Evolutionary conservation across 2,797 vertebrate species (phyloP), one percentile per base, ranked within the genome.

Genomic region (Periparus ater): DNA sequence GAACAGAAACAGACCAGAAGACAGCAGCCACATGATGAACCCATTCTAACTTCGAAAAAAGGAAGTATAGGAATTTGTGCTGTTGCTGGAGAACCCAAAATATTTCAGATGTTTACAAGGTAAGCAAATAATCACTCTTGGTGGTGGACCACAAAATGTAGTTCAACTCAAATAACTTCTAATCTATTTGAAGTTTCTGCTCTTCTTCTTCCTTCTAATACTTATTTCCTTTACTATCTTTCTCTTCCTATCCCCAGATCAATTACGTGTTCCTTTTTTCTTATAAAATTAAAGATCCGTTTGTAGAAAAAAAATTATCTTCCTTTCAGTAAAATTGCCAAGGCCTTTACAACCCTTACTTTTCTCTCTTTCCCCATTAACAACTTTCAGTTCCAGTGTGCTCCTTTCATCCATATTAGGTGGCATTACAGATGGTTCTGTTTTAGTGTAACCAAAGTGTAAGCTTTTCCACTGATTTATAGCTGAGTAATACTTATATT

Each of bases 401-500:
- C 29, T 94, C 13, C 54, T 86, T 91, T 87, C 48, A 79, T 63
- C 67, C 71, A 54, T 78, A 76, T 63, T 80, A 89, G 71, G 55
- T 88, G 83, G 83, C 60, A 67, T 54, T 58, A 55, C 71, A 86
- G 76, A 86, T 65, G 57, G 34, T 81, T 93, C 67, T 90, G 60
- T 26, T 93, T 85, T 67, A 70, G 25, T 21, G 9, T 57, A 85
- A 79, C 26, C 34, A 27, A 93, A 92, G 47, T 6, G 9, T 71
- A 81, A 88, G 22, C 16, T 91, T 89, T 86, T 70, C 61, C 51
- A 34, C 14, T 91, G 82, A 93, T 89, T 94, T 91, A 93, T 70
- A 78, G 51, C 44, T 61, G 21, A 87, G 78, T 61, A 90, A 77
- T 81, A 67, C 21, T 48, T 55, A 26, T 12, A 57, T 73, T 84